A percentile compares a stretch with the other conserved stretches of the same genome.
Evolutionary conservation across 2,888 invertebrate genomes (phyloP).

Genomic region (Clusia tigrina): DNA sequence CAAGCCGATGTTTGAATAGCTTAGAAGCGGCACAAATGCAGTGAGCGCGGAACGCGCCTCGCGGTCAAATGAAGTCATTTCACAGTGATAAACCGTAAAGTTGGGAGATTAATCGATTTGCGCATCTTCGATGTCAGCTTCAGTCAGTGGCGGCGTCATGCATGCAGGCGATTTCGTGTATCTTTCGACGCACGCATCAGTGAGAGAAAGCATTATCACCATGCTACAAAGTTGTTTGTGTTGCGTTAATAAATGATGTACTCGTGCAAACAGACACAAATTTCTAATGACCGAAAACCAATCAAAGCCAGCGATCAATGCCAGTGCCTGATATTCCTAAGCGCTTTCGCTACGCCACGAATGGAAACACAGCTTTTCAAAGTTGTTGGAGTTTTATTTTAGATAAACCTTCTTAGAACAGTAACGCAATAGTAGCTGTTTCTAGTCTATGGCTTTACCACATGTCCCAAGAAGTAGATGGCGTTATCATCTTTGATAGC

Average conservation of each 20-base stretch:
- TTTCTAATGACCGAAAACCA: no score
- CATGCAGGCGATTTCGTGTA: neutral
- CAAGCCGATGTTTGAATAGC: neutral
- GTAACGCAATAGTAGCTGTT: no score
- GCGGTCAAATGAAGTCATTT: slow-evolving; percentile 19
- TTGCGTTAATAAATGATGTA: no score
- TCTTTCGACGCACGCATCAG: no score
- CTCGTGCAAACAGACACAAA: no score
- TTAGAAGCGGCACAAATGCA: neutral
- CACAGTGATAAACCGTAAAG: slow-evolving; percentile 10
- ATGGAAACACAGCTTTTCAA: no score
- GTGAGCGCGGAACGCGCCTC: neutral
- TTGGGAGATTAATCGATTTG: slow-evolving; percentile 22
- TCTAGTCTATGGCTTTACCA: no score
- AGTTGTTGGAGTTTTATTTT: no score
- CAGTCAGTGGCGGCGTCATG: neutral
- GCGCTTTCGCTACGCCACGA: neutral
- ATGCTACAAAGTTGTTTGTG: no score
- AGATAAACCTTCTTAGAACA: no score
- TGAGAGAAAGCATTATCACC: no score
- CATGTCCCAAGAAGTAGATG: slow-evolving; percentile 36
- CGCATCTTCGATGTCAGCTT: neutral
- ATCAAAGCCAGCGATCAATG: no score
- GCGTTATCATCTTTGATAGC: slow-evolving; percentile 32
- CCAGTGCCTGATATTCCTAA: neutral